Percentiles rank a stretch among this genome's conserved stretches.
Evolutionary conservation across 2,113 vertebrate genomes (phyloP).

Genomic region (Callorhinus ursinus): DNA sequence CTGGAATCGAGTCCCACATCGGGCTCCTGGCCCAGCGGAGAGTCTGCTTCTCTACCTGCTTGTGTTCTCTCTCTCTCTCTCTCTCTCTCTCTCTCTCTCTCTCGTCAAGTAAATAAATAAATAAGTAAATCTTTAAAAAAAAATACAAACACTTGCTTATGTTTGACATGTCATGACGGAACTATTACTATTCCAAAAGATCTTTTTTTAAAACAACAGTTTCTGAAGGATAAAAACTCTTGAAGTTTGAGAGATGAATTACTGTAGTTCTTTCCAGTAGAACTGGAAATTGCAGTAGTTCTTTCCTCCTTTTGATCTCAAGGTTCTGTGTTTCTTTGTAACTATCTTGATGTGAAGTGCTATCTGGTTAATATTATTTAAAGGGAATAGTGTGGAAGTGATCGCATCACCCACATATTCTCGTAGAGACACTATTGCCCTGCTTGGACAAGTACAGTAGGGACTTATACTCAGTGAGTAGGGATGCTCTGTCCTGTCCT

Average conservation of each 20-base stretch:
- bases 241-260: neutral
- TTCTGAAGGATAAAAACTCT: neutral
- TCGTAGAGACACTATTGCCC: neutral
- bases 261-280: neutral
- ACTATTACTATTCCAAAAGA: neutral
- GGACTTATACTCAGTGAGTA: neutral
- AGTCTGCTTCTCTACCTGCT: too few species aligned
- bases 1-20: too few species aligned
- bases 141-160: neutral
- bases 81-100: too few species aligned
- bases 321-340: conserved; percentile 16
- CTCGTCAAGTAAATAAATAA: too few species aligned
- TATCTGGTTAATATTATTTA: neutral
- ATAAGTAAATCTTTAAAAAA: too few species aligned
- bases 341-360: neutral
- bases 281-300: too few species aligned
- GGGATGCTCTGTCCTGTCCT: neutral
- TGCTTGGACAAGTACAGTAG: neutral
- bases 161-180: neutral
- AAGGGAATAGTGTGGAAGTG: neutral
- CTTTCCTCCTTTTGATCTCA: neutral
- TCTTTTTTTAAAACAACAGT: neutral
- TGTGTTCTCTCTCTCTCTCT: too few species aligned
- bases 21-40: too few species aligned
- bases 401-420: neutral